phyloP scores from a whole-genome alignment of 2,888 invertebrate species.

The Cetonia aurata region DNA sequence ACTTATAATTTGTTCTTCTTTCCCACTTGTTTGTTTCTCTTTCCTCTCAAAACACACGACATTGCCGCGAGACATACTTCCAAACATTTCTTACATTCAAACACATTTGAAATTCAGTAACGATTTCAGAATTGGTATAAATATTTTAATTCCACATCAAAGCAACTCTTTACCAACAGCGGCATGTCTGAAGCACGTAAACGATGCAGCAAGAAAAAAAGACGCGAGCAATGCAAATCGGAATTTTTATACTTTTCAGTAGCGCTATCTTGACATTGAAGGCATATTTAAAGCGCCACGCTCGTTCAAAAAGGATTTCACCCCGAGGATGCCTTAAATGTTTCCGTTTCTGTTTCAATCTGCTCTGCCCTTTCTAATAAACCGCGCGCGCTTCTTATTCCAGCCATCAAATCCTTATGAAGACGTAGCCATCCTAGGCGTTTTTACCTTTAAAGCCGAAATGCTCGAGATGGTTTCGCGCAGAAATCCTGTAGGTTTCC shows the following conservation, averaged over 20 bases:
- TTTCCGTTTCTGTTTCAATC: conserved; percentile 34
- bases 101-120: too few species aligned
- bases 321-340: conserved; percentile 15
- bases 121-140: too few species aligned
- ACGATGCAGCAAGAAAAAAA: too few species aligned
- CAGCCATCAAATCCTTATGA: conserved; percentile 36
- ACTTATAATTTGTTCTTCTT: too few species aligned
- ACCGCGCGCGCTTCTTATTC: background rate
- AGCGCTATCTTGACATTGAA: conserved; percentile 11
- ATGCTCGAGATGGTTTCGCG: conserved; percentile 22
- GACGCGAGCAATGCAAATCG: too few species aligned
- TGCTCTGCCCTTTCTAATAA: conserved; percentile 27
- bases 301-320: conserved; percentile 7
- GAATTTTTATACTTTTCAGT: background rate
- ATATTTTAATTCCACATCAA: too few species aligned
- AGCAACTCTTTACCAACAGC: too few species aligned
- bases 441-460: conserved; percentile 26
- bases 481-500: conserved; percentile 33
- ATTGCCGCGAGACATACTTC: too few species aligned
- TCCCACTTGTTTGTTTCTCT: too few species aligned
- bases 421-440: conserved; percentile 28
- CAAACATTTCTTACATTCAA: too few species aligned
- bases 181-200: too few species aligned
- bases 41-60: too few species aligned
- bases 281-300: conserved; percentile 16